Evolutionary conservation across 2,888 invertebrate genomes (phyloP).

Genomic region (Polymixis flavicincta): DNA sequence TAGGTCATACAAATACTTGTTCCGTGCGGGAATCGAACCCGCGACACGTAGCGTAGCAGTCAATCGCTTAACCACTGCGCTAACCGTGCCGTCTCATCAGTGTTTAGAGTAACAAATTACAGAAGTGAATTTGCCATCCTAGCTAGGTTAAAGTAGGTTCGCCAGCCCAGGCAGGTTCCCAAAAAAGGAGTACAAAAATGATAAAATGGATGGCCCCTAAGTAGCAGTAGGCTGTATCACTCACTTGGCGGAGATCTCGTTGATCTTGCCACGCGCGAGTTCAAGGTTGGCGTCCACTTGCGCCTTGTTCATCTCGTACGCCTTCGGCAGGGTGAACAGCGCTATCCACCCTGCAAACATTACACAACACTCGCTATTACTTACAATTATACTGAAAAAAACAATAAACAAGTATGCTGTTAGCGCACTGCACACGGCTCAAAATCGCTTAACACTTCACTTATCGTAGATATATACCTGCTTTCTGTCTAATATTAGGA

Average conservation of each 20-base stretch:
- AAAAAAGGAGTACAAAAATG: neutral
- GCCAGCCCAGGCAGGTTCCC: neutral
- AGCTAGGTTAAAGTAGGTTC: neutral
- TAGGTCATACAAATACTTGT: no score
- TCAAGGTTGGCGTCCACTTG: constrained; percentile 98
- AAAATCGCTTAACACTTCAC: neutral
- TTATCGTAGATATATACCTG: no score
- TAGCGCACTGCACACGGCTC: neutral
- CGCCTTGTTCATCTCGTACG: constrained; percentile 98
- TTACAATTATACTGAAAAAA: neutral
- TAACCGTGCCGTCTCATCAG: no score
- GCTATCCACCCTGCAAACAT: constrained; percentile 95
- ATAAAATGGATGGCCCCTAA: neutral
- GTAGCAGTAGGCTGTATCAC: constrained; percentile 70
- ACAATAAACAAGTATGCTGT: neutral
- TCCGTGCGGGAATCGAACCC: no score
- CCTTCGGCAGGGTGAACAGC: constrained; percentile 98
- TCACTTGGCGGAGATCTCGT: constrained; percentile 97
- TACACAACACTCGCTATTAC: neutral
- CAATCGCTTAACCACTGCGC: no score
- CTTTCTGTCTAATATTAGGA: neutral
- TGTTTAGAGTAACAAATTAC: neutral
- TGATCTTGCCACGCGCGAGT: constrained; percentile 96
- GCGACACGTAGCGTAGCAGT: no score
- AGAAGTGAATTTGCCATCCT: neutral